A percentile compares a stretch with the other conserved stretches of the same genome.
phyloP scores from a whole-genome alignment of 1,140 invertebrate genomes.

The Drosophila lacertosa region DNA sequence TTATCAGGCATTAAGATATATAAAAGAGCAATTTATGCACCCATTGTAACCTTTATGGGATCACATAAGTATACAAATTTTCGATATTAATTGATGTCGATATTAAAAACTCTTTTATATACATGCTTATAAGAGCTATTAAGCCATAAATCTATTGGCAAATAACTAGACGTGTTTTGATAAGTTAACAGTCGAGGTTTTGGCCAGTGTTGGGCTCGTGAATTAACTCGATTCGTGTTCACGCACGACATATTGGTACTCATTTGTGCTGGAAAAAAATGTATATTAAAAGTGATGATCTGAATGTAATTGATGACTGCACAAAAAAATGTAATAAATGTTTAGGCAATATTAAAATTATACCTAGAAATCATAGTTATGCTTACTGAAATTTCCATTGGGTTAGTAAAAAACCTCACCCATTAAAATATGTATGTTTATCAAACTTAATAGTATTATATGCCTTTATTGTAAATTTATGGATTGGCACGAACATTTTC shows the following conservation, averaged over 20 bases:
- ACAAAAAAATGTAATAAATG: no score
- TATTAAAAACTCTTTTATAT: background rate
- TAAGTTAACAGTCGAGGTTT: background rate
- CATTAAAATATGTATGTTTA: background rate
- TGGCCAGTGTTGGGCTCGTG: background rate
- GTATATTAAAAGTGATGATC: background rate
- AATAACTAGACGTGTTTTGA: background rate
- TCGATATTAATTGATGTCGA: background rate
- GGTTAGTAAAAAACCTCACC: background rate
- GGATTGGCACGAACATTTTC: no score
- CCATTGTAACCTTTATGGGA: background rate
- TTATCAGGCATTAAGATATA: no score
- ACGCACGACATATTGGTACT: background rate
- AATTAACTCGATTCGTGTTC: background rate
- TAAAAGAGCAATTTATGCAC: background rate
- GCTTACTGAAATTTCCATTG: background rate
- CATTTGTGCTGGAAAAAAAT: background rate
- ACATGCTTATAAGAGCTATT: background rate
- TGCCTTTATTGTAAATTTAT: background rate
- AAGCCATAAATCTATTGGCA: constrained; percentile 5
- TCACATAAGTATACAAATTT: background rate
- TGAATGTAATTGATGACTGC: no score
- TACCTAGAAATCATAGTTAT: background rate
- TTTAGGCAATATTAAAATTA: no score
- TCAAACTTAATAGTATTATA: background rate